phyloP scores from a whole-genome alignment of 2,113 vertebrate species.

The Hippocampus zosterae region DNA sequence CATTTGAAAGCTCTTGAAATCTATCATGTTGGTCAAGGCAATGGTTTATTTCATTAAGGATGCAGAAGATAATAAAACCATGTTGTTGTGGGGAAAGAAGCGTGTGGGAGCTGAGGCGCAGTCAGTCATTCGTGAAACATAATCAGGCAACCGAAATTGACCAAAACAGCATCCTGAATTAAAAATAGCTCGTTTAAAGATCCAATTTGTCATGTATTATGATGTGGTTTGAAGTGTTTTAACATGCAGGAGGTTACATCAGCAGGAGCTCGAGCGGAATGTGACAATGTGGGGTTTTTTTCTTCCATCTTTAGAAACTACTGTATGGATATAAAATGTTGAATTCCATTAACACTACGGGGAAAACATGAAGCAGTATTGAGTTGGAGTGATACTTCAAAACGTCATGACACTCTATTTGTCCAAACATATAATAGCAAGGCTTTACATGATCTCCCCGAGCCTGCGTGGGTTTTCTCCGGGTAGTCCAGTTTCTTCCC shows the following conservation, averaged over 20 bases:
- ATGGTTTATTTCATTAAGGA: conserved; percentile 3
- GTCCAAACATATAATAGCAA: too few relatives aligned
- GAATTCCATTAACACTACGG: background rate
- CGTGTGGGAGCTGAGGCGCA: conserved; percentile 3
- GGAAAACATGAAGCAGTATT: background rate
- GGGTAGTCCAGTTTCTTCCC: too few relatives aligned
- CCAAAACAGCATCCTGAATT: background rate
- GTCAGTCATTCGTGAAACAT: conserved; percentile 6
- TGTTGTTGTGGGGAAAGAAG: background rate
- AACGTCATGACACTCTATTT: too few relatives aligned
- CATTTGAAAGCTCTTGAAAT: background rate
- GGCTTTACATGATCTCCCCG: too few relatives aligned
- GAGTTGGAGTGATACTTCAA: too few relatives aligned
- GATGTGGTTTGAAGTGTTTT: background rate
- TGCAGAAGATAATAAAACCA: conserved; percentile 3
- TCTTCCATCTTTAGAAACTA: background rate
- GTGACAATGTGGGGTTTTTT: background rate
- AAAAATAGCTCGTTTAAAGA: background rate
- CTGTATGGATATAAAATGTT: background rate
- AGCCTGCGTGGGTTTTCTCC: too few relatives aligned
- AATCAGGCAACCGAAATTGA: conserved; percentile 1
- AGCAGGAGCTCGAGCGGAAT: background rate
- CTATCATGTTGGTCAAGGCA: background rate
- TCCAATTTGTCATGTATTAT: conserved; percentile 1
- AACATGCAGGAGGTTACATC: background rate